Evolutionary conservation across 2,888 invertebrate genomes (phyloP).

Genomic region (Drosophila falleni): DNA sequence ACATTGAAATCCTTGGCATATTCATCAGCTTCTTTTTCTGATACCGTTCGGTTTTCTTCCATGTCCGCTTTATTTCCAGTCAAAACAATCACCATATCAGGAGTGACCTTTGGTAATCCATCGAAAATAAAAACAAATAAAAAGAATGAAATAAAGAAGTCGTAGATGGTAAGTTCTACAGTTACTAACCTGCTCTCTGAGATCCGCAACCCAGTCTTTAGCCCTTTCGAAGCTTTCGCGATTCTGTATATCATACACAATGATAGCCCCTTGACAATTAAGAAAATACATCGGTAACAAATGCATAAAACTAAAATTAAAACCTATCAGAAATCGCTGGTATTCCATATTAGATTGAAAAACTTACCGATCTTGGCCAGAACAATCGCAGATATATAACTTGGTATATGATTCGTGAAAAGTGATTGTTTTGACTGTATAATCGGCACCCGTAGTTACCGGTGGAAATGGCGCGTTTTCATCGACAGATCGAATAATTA

Average conservation of each 20-base stretch:
- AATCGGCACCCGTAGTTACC: slow-evolving; percentile 35
- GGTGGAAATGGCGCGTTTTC: background rate
- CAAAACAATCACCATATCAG: slow-evolving; percentile 34
- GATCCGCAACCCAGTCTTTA: slow-evolving; percentile 30
- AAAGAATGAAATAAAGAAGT: background rate
- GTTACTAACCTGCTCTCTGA: slow-evolving; percentile 33
- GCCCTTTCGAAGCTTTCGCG: slow-evolving; percentile 29
- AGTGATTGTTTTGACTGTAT: background rate
- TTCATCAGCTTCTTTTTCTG: slow-evolving; percentile 22
- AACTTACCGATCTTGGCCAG: slow-evolving; percentile 46
- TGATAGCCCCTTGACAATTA: slow-evolving; percentile 32
- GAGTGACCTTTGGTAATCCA: slow-evolving; percentile 4
- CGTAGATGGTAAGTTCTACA: background rate
- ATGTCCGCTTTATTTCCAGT: slow-evolving; percentile 48
- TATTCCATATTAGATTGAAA: background rate
- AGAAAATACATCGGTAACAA: slow-evolving; percentile 28
- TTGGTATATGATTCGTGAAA: background rate
- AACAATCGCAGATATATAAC: slow-evolving; percentile 41
- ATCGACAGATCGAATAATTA: slow-evolving; percentile 18
- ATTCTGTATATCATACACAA: slow-evolving; percentile 53
- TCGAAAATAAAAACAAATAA: background rate
- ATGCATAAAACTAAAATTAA: slow-evolving; percentile 38
- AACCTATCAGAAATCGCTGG: background rate
- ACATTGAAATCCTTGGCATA: slow-evolving; percentile 32
- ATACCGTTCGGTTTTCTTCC: slow-evolving; percentile 16